A percentile compares a stretch with the other conserved stretches of the same genome.
phyloP scores from a whole-genome alignment of 2,888 invertebrate species.

The Gibbula magus region DNA sequence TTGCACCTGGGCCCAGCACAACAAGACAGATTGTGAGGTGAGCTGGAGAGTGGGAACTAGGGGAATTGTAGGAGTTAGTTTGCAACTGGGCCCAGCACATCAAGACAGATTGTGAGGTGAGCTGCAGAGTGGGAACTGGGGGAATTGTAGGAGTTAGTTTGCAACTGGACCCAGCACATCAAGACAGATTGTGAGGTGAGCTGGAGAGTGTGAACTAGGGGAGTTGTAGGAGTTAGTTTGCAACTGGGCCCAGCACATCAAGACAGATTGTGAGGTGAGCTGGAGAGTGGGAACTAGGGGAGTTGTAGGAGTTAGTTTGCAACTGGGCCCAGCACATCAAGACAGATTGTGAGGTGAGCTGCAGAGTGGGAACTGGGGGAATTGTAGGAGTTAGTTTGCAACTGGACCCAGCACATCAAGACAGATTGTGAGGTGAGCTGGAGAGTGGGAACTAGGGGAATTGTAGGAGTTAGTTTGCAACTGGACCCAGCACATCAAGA shows the following conservation, averaged over 20 bases:
- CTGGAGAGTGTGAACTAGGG: neutral
- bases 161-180: conserved; percentile 85
- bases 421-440: conserved; percentile 80
- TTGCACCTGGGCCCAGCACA: conserved; percentile 84
- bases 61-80: neutral
- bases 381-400: conserved; percentile 25
- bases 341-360: conserved; percentile 80
- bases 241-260: conserved; percentile 86
- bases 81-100: conserved; percentile 85
- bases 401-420: conserved; percentile 87
- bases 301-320: neutral
- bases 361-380: neutral
- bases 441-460: neutral
- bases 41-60: conserved; percentile 23
- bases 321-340: conserved; percentile 87
- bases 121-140: neutral
- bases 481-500: conserved; percentile 87
- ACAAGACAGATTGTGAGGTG: conserved; percentile 83
- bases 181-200: conserved; percentile 82
- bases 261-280: conserved; percentile 81
- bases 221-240: neutral
- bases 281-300: neutral
- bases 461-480: conserved; percentile 47
- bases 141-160: neutral
- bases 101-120: conserved; percentile 82